Percentiles rank a stretch among this genome's conserved stretches.
These are phyloP conservation scores for Goniozus legneri DNA, from an alignment of 1,140 invertebrate genomes.

Conservation along the genomic window DNA sequence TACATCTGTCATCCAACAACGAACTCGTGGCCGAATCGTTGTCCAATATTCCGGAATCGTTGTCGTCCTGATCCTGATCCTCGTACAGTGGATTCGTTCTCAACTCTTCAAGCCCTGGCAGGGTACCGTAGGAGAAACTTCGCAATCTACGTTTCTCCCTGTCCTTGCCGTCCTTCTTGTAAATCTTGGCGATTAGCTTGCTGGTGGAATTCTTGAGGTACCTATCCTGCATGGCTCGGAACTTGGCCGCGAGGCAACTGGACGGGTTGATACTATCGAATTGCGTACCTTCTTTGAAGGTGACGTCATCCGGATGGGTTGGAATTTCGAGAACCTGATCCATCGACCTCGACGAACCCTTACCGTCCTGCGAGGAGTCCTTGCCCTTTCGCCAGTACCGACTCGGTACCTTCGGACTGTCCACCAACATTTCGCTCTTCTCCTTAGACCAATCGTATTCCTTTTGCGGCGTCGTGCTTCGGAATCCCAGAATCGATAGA, in stretches of 20 bases:
- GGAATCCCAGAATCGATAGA: slow-evolving; percentile 38
- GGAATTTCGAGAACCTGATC: neutral
- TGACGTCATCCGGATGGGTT: slow-evolving; percentile 1
- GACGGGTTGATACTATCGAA: slow-evolving; percentile 54
- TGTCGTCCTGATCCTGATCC: slow-evolving; percentile 64
- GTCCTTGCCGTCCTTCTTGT: slow-evolving; percentile 56
- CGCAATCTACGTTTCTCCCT: slow-evolving; percentile 62
- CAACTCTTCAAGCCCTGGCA: slow-evolving; percentile 70
- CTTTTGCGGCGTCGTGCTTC: slow-evolving; percentile 24
- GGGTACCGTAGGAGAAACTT: slow-evolving; percentile 72
- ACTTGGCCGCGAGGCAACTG: slow-evolving; percentile 64
- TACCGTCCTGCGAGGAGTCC: slow-evolving; percentile 8
- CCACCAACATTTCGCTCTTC: neutral
- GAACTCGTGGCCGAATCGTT: slow-evolving; percentile 69
- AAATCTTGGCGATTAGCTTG: slow-evolving; percentile 66
- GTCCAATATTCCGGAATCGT: slow-evolving; percentile 72
- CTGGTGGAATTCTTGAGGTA: slow-evolving; percentile 68
- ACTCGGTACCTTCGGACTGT: neutral
- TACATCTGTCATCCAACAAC: slow-evolving; percentile 62
- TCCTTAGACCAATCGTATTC: slow-evolving; percentile 18
- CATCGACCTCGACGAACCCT: slow-evolving; percentile 1
- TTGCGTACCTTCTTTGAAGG: slow-evolving; percentile 21
- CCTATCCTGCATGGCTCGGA: slow-evolving; percentile 67
- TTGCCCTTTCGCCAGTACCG: slow-evolving; percentile 25
- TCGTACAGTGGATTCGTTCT: slow-evolving; percentile 62